A percentile compares a stretch with the other conserved stretches of the same genome.
Conservation (phyloP, 2,888 invertebrate genomes). For the Keiferia lycopersicella region DNA sequence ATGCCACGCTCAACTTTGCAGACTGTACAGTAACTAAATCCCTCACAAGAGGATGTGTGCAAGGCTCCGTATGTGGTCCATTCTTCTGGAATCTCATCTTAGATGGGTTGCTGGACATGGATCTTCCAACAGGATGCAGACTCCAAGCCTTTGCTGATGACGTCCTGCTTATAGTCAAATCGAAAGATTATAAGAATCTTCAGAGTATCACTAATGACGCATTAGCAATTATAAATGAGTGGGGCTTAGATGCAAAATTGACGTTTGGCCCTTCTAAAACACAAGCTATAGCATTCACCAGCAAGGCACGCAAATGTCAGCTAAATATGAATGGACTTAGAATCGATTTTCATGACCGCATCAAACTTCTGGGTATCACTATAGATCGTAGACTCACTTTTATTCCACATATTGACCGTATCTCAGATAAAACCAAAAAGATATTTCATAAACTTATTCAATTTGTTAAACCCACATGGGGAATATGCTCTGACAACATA, state of each 20-base stretch:
- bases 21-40: slow-evolving; percentile 15
- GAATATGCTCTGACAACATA: slow-evolving; percentile 26
- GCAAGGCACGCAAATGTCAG: not conserved
- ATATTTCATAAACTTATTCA: slow-evolving; percentile 18
- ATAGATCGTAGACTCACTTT: slow-evolving; percentile 26
- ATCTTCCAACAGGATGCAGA: too few relatives aligned
- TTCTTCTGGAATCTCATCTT: too few relatives aligned
- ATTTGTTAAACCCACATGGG: slow-evolving; percentile 28
- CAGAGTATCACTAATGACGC: not conserved
- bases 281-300: slow-evolving; percentile 25
- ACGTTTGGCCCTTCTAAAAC: slow-evolving; percentile 23
- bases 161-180: too few relatives aligned
- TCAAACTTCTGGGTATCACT: slow-evolving; percentile 16
- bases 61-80: too few relatives aligned
- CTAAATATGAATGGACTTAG: not conserved
- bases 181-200: too few relatives aligned
- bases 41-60: too few relatives aligned
- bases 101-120: too few relatives aligned
- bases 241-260: slow-evolving; percentile 22
- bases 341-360: not conserved
- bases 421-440: slow-evolving; percentile 25
- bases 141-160: too few relatives aligned
- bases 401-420: slow-evolving; percentile 16
- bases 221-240: not conserved
- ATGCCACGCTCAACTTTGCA: slow-evolving; percentile 24